phyloP scores from a whole-genome alignment of 2,113 vertebrate genomes.

The Phylloscopus trochiloides region DNA sequence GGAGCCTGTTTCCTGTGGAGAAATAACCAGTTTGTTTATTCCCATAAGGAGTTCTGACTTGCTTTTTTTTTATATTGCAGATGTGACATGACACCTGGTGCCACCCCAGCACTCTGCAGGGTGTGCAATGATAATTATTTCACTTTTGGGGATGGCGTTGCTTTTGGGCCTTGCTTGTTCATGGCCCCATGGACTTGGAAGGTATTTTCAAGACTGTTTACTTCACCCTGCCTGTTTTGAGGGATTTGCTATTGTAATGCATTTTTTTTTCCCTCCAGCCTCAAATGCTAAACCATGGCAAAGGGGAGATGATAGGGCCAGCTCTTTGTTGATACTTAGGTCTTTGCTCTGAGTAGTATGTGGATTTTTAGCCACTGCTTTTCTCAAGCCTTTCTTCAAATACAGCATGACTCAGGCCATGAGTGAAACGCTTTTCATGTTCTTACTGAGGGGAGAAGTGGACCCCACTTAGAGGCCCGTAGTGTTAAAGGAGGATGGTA shows the following conservation, averaged over 20 bases:
- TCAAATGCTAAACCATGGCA: neutral
- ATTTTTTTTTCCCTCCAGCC: neutral
- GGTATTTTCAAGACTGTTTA: neutral
- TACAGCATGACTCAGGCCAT: neutral
- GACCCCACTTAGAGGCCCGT: neutral
- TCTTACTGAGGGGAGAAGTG: neutral
- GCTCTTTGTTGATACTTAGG: neutral
- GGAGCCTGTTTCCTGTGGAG: neutral
- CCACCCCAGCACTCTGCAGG: neutral
- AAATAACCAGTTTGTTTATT: neutral
- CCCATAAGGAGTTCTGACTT: neutral
- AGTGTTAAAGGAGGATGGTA: neutral
- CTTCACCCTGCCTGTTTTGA: neutral
- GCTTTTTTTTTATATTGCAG: neutral
- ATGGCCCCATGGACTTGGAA: neutral
- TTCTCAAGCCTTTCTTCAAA: neutral
- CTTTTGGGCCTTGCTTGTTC: neutral
- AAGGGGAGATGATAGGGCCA: neutral
- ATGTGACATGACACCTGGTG: neutral
- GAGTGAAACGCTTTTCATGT: neutral
- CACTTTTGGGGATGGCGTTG: neutral
- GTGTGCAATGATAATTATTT: rapidly evolving
- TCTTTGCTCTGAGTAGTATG: neutral
- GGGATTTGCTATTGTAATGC: neutral
- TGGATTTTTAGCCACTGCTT: neutral